Percentiles rank a stretch among this genome's conserved stretches.
These are phyloP conservation scores for Eupithecia dodoneata DNA, from an alignment of 2,888 invertebrate genomes.

Conservation along the genomic window DNA sequence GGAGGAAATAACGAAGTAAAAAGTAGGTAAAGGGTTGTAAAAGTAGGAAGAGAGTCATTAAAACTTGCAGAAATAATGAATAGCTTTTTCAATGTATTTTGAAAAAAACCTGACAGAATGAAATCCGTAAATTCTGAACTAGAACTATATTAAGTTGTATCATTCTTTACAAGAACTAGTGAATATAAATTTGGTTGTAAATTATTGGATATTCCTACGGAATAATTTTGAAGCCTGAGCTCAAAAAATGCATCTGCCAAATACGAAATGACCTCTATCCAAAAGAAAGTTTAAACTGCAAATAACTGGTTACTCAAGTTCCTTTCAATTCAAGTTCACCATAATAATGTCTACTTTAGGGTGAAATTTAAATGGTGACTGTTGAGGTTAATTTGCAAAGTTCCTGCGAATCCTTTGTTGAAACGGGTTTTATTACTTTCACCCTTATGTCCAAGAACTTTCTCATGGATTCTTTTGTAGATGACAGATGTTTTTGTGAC, in stretches of 20 bases:
- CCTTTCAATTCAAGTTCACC: constrained; percentile 27
- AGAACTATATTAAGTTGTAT: neutral
- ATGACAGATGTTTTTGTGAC: constrained; percentile 7
- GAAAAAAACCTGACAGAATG: neutral
- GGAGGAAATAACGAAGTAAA: neutral
- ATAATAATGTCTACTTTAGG: constrained; percentile 7
- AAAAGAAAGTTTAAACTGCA: neutral
- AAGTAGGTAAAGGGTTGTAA: neutral
- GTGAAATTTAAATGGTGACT: constrained; percentile 3
- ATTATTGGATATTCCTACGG: neutral
- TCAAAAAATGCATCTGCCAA: neutral
- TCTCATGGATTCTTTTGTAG: constrained; percentile 4
- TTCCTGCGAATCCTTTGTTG: constrained; percentile 6
- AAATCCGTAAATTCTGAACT: neutral
- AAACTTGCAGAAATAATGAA: neutral
- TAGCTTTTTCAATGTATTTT: neutral
- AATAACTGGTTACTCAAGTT: constrained; percentile 6
- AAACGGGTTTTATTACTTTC: constrained; percentile 13
- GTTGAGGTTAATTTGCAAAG: constrained; percentile 10
- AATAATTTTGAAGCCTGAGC: neutral
- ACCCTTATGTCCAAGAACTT: constrained; percentile 10
- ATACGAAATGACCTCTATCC: neutral
- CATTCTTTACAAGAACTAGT: neutral
- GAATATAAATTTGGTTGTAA: neutral
- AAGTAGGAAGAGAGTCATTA: neutral